These are phyloP conservation scores for Athalia rosae DNA, from an alignment of 2,888 invertebrate genomes.

Conservation along the genomic window DNA sequence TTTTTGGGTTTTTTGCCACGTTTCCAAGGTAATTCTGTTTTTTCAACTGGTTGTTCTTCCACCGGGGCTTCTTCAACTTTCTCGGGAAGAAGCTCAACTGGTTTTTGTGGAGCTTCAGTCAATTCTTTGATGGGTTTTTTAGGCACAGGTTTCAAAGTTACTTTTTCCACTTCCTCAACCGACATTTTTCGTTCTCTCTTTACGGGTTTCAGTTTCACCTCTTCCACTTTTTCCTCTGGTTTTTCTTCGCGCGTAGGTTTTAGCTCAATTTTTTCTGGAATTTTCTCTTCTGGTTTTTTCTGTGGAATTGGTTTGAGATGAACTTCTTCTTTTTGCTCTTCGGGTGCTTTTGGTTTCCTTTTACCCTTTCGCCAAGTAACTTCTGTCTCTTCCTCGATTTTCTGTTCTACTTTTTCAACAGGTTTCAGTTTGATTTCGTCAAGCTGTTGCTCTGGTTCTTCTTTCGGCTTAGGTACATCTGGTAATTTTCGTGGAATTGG, in stretches of 20 bases:
- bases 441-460: too few relatives aligned
- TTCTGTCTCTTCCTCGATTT: conserved; percentile 77
- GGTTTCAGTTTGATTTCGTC: too few relatives aligned
- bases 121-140: conserved; percentile 53
- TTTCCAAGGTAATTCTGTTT: conserved; percentile 47
- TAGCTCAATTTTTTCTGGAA: conserved; percentile 48
- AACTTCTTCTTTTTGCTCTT: conserved; percentile 22
- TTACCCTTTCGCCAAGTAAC: conserved; percentile 71
- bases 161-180: conserved; percentile 41
- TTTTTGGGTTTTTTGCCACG: conserved; percentile 39
- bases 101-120: background rate
- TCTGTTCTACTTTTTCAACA: conserved; percentile 22
- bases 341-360: conserved; percentile 48
- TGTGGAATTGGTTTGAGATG: background rate
- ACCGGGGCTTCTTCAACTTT: conserved; percentile 55
- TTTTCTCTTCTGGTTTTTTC: conserved; percentile 56
- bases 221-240: conserved; percentile 61
- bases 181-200: conserved; percentile 46
- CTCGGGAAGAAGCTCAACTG: conserved; percentile 59
- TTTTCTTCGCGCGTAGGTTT: conserved; percentile 65
- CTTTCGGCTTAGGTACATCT: too few relatives aligned
- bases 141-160: conserved; percentile 50
- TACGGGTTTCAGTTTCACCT: conserved; percentile 50
- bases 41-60: conserved; percentile 67
- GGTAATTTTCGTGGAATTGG: too few relatives aligned